phyloP scores from a whole-genome alignment of 2,797 vertebrate species.

The Spheniscus humboldti region DNA sequence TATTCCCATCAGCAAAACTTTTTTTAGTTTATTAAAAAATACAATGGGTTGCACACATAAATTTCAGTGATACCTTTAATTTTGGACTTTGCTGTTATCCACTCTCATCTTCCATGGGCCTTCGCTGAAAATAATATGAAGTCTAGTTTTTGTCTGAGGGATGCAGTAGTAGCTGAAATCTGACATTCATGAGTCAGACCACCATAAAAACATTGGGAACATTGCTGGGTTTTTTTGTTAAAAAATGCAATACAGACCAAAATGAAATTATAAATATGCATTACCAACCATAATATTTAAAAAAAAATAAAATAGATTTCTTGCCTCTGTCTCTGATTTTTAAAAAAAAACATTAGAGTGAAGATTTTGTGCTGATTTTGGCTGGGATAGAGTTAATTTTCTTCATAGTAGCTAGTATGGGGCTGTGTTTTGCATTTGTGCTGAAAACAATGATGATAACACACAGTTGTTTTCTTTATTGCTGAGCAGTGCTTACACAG shows the following conservation, averaged over 20 bases:
- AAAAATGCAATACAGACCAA: background rate
- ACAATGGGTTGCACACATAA: background rate
- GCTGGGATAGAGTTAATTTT: too few species aligned
- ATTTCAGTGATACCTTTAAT: background rate
- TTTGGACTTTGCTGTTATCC: background rate
- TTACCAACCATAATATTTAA: background rate
- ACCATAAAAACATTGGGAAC: background rate
- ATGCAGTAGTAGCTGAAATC: background rate
- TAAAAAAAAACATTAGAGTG: background rate
- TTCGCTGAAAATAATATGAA: background rate
- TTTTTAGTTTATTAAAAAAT: background rate
- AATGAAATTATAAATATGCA: background rate
- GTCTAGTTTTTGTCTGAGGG: background rate
- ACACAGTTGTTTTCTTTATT: too few species aligned
- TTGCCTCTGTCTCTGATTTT: background rate
- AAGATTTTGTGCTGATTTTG: background rate
- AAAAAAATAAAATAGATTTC: background rate
- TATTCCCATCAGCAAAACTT: background rate
- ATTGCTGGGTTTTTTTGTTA: background rate
- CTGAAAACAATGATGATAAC: too few species aligned
- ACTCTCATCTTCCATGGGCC: background rate
- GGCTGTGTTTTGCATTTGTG: too few species aligned
- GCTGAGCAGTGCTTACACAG: too few species aligned
- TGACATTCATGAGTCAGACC: background rate
- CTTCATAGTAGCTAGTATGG: too few species aligned